Conservation (phyloP, 1,140 invertebrate genomes). For the Maniola jurtina region DNA sequence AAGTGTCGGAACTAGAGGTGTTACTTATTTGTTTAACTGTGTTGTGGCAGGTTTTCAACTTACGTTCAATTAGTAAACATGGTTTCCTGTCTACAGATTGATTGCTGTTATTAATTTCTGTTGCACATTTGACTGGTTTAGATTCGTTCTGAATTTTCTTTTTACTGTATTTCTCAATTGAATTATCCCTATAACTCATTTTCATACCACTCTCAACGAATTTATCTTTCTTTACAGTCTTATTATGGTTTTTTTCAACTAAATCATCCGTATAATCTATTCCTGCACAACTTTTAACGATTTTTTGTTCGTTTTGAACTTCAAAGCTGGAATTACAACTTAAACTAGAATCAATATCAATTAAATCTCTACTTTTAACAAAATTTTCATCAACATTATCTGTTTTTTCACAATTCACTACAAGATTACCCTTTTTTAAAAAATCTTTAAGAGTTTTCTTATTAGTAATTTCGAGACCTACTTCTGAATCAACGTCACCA, state of each 20-base stretch:
- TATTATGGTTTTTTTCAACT: no score
- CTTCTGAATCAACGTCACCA: constrained; percentile 36
- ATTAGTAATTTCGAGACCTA: constrained; percentile 41
- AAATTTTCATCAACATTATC: no score
- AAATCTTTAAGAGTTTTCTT: constrained; percentile 29
- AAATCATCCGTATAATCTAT: no score
- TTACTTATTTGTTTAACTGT: constrained; percentile 1
- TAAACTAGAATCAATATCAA: no score
- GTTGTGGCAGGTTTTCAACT: constrained; percentile 16
- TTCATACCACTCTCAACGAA: no score
- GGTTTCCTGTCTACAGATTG: background rate
- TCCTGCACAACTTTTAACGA: no score
- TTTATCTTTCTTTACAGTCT: background rate
- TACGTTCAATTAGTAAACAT: constrained; percentile 22
- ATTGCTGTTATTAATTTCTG: constrained; percentile 9
- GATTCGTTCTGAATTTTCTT: background rate
- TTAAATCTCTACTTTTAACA: background rate
- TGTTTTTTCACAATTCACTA: background rate
- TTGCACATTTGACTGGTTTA: background rate
- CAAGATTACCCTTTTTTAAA: constrained; percentile 5
- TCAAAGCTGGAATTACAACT: no score
- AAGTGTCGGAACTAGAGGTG: constrained; percentile 24
- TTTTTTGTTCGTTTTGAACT: no score
- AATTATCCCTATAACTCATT: background rate
- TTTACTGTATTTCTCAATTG: background rate